Base-by-base conservation (phyloP, 2,113 vertebrate genomes). In the Chionomys nivalis region DNA sequence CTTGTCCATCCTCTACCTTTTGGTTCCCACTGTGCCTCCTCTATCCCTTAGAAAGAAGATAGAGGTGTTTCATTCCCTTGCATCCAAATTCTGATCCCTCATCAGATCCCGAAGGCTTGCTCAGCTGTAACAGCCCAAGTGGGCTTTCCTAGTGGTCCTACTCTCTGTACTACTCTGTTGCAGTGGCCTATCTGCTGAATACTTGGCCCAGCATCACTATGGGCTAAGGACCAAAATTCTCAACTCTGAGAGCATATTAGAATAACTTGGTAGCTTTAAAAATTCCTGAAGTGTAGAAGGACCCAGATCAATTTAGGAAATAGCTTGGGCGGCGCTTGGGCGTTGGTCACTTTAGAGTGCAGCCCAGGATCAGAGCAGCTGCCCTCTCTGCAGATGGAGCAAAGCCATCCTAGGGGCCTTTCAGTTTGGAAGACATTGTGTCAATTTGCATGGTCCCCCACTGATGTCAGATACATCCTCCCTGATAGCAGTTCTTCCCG, bases 341-440 rank as follows among this genome's bases (percentile, higher is more conserved):
- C 33, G 70, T 36, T 10, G 8, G 58, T 31, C 39, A 7, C 90
- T n/a, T 70, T 19, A 19, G 5, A 1, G 42, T 36, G 23, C 26
- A n/a, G 28, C 44, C 88, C 16, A 28, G 75, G 24, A 17, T n/a
- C 33, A 88, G 28, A 90, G 52, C 78, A 47, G 31, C 87, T 49
- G 52, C 61, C 66, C 24, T 77, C 73, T 72, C 61, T 63, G 10
- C 78, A 66, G 47, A 83, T 58, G 66, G 65, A 70, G 68, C 73
- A 92, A 92, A 95, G 87, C 83, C 81, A 78, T 94, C 76, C 90
- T 93, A 28, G 89, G 26, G 26, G 1, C 24, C 89, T 81, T 94
- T n/a, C 21, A 3, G 4, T 96, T 82, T 96, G 79, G 79, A 77
- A 97, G 96, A 96, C 96, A 96, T 97, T 98, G 98, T 98, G 97